phyloP scores from a whole-genome alignment of 2,888 invertebrate species.

The Phaedon cochleariae region DNA sequence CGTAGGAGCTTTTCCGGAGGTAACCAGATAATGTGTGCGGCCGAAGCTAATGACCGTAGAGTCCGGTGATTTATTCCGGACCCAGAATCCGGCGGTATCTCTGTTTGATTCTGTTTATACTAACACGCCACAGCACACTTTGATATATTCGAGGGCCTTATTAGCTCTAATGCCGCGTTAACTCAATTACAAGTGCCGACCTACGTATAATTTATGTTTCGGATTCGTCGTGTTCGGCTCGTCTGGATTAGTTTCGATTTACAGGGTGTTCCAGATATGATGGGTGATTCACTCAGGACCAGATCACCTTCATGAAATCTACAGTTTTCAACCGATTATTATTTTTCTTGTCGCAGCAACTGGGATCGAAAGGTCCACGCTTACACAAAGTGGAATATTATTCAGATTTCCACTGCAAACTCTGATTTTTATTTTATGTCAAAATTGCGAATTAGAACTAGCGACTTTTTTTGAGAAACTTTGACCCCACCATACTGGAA shows the following conservation, averaged over 20 bases:
- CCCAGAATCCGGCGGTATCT: slow-evolving; percentile 58
- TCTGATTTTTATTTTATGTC: no score
- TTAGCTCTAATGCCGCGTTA: slow-evolving; percentile 58
- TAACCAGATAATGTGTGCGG: slow-evolving; percentile 60
- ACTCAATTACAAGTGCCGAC: slow-evolving; percentile 58
- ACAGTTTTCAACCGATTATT: no score
- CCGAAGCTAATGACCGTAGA: slow-evolving; percentile 61
- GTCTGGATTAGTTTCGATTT: neutral
- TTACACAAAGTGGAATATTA: no score
- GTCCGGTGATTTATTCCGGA: slow-evolving; percentile 62
- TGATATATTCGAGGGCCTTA: slow-evolving; percentile 60
- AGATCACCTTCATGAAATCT: no score
- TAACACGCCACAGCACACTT: slow-evolving; percentile 51
- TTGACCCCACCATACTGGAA: no score
- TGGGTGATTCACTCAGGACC: no score
- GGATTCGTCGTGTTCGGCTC: slow-evolving; percentile 16
- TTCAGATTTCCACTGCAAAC: no score
- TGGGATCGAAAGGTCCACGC: no score
- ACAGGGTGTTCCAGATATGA: neutral
- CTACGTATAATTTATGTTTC: slow-evolving; percentile 50
- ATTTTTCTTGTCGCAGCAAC: no score
- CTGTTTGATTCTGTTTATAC: slow-evolving; percentile 52
- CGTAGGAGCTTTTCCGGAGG: slow-evolving; percentile 48
- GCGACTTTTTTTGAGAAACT: no score
- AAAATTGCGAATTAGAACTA: no score